Conservation (phyloP, 2,113 vertebrate species). For the Corydoras sp. region DNA sequence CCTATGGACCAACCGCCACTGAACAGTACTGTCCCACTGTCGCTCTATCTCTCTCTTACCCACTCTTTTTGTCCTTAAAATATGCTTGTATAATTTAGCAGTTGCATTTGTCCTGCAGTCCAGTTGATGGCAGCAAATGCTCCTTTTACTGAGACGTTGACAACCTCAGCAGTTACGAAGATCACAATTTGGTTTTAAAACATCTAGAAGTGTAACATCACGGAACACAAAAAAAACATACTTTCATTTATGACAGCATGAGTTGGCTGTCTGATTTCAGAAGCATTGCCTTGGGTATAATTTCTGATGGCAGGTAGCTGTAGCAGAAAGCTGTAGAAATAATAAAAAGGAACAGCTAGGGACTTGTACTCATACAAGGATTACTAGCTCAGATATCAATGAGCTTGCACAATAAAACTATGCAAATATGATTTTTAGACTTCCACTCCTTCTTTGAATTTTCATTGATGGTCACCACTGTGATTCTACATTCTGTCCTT, state of each 20-base stretch:
- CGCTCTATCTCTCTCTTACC: too few species aligned
- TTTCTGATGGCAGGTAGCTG: not conserved
- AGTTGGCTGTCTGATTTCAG: not conserved
- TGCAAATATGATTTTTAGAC: too few species aligned
- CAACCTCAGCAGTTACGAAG: slow-evolving; percentile 14
- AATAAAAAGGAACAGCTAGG: not conserved
- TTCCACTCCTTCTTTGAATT: too few species aligned
- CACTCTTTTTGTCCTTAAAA: too few species aligned
- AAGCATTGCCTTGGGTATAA: not conserved
- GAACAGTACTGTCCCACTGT: too few species aligned
- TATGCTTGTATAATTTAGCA: too few species aligned
- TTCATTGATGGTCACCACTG: too few species aligned
- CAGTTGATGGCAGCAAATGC: slow-evolving; percentile 43
- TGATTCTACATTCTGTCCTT: not conserved
- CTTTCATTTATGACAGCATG: not conserved
- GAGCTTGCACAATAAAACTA: not conserved
- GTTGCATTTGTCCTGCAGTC: slow-evolving; percentile 29
- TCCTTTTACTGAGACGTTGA: not conserved
- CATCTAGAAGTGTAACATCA: not conserved
- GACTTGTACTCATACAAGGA: not conserved
- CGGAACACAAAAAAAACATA: not conserved
- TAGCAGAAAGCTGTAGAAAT: not conserved
- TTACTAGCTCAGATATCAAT: not conserved
- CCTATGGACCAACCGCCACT: too few species aligned
- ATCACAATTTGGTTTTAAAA: slow-evolving; percentile 8